phyloP scores from a whole-genome alignment of 2,888 invertebrate genomes.

The Mantis religiosa region DNA sequence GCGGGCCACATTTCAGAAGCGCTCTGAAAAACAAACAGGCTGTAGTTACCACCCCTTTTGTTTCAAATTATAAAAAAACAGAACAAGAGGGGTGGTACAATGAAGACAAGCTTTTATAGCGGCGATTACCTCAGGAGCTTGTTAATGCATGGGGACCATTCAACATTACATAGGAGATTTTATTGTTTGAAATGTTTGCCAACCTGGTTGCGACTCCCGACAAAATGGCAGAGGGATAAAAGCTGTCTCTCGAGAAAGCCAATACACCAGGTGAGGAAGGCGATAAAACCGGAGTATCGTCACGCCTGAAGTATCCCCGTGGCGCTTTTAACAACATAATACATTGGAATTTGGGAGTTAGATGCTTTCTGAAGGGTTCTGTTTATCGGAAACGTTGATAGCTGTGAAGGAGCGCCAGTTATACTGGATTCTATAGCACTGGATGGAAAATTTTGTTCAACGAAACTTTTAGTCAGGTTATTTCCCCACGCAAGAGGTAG shows the following conservation, averaged over 20 bases:
- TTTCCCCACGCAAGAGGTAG: too few species aligned
- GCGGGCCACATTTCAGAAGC: background rate
- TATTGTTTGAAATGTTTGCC: background rate
- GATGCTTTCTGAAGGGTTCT: background rate
- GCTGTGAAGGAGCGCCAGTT: background rate
- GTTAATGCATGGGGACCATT: background rate
- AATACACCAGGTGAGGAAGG: background rate
- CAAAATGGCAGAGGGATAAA: background rate
- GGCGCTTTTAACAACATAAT: background rate
- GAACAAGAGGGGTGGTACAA: background rate
- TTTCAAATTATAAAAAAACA: background rate
- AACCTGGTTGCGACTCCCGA: background rate
- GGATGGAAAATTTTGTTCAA: background rate
- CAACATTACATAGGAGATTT: background rate
- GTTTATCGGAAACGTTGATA: too few species aligned
- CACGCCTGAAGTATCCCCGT: background rate
- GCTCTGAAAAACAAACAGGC: background rate
- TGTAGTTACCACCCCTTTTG: background rate
- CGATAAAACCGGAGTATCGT: background rate
- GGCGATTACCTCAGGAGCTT: background rate
- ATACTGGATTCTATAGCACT: background rate
- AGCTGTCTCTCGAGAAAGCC: background rate
- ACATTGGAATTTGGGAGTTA: background rate
- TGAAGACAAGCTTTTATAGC: background rate
- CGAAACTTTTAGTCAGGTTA: too few species aligned